Percentiles rank a stretch among this genome's conserved stretches.
Evolutionary conservation across 2,113 vertebrate genomes (phyloP).

Genomic region (Clinocottus analis): DNA sequence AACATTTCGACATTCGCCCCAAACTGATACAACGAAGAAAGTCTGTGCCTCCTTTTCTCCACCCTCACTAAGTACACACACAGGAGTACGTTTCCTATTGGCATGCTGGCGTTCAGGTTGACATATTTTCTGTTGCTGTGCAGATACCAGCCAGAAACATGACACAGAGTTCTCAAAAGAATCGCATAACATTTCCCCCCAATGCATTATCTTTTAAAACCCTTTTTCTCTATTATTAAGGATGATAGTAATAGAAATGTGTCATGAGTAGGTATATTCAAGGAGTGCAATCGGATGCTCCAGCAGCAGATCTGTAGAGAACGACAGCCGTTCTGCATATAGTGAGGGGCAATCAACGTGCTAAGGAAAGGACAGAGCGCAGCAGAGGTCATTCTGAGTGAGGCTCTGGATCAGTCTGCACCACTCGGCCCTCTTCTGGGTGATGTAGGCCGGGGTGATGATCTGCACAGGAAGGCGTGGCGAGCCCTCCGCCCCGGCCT

Average conservation of each 20-base stretch:
- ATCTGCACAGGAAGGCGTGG: conserved; percentile 81
- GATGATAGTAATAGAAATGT: conserved; percentile 51
- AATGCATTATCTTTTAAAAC: conserved; percentile 37
- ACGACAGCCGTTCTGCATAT: conserved; percentile 49
- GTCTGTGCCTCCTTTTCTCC: conserved; percentile 25
- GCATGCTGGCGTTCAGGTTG: conserved; percentile 75
- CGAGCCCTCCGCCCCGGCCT: conserved; percentile 71
- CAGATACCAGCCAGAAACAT: conserved; percentile 51
- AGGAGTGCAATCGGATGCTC: conserved; percentile 64
- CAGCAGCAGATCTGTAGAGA: conserved; percentile 53
- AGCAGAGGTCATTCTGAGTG: conserved; percentile 81
- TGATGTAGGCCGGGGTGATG: conserved; percentile 92
- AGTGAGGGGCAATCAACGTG: background rate
- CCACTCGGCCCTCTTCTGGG: conserved; percentile 91
- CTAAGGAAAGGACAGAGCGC: conserved; percentile 51
- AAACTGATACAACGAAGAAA: conserved; percentile 47
- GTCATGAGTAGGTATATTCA: conserved; percentile 49
- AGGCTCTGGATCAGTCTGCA: conserved; percentile 88
- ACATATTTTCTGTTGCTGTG: conserved; percentile 52
- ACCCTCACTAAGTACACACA: conserved; percentile 29
- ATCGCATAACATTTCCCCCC: conserved; percentile 31
- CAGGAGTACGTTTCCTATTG: conserved; percentile 33
- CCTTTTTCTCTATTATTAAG: conserved; percentile 5
- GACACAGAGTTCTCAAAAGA: conserved; percentile 37
- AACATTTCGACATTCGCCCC: conserved; percentile 77